Percentiles rank a stretch among this genome's conserved stretches.
These are phyloP conservation scores for Danaus melanippus DNA, from an alignment of 1,140 invertebrate species.

Conservation along the genomic window DNA sequence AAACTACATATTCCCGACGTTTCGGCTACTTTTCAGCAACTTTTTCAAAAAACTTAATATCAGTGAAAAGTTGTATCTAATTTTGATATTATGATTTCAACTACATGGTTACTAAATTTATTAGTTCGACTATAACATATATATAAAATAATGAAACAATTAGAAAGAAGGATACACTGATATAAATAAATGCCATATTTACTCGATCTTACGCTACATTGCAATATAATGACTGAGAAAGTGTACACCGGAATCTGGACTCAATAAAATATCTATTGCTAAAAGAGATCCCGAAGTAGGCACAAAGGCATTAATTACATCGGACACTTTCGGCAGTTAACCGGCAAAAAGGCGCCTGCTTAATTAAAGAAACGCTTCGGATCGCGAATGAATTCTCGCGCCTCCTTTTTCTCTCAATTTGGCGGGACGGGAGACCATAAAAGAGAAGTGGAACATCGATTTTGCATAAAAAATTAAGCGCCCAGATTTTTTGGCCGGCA, in stretches of 20 bases:
- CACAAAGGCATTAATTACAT: conserved; percentile 18
- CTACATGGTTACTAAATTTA: no score
- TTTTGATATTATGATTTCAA: no score
- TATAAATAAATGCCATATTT: no score
- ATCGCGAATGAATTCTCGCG: conserved; percentile 41
- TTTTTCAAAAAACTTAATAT: no score
- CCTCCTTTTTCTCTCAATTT: conserved; percentile 44
- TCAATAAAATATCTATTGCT: conserved; percentile 11
- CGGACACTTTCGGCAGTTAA: conserved; percentile 29
- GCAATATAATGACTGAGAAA: no score
- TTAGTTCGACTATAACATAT: no score
- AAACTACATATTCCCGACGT: no score
- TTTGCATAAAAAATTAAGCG: conserved; percentile 30
- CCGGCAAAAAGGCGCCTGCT: conserved; percentile 34
- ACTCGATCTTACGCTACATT: no score
- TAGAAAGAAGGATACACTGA: no score
- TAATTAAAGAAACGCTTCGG: conserved; percentile 55
- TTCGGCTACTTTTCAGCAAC: no score
- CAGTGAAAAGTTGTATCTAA: no score
- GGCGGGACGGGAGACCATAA: conserved; percentile 15
- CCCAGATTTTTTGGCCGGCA: neutral
- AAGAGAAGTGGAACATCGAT: conserved; percentile 40
- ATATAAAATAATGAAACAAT: no score
- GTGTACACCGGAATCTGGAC: neutral
- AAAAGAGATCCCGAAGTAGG: conserved; percentile 11